phyloP scores from a whole-genome alignment of 1,140 invertebrate genomes.

The Periplaneta americana region DNA sequence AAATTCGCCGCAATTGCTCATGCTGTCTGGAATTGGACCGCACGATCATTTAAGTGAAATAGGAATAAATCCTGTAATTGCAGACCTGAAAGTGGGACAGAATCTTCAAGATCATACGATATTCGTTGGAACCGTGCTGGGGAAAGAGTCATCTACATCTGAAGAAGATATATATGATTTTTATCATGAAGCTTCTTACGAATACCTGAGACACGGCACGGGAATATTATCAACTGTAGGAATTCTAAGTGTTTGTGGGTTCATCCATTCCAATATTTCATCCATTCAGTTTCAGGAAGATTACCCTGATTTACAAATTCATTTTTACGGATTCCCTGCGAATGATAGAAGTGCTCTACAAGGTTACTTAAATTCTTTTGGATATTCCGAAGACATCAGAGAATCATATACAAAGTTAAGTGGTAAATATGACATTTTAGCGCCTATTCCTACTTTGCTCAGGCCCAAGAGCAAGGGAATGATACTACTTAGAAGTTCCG shows the following conservation, averaged over 20 bases:
- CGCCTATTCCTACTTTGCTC: conserved; percentile 27
- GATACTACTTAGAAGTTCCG: conserved; percentile 29
- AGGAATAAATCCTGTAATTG: conserved; percentile 8
- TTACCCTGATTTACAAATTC: conserved; percentile 46
- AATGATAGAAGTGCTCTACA: background rate
- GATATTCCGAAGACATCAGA: background rate
- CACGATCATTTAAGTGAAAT: conserved; percentile 29
- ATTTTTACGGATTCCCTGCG: conserved; percentile 35
- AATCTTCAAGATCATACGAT: conserved; percentile 14
- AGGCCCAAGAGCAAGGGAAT: conserved; percentile 36
- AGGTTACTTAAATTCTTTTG: background rate
- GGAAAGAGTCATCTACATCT: conserved; percentile 8
- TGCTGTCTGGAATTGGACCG: conserved; percentile 42
- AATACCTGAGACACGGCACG: conserved; percentile 14
- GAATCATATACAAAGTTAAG: conserved; percentile 17
- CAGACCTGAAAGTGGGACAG: conserved; percentile 11
- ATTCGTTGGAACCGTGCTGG: background rate
- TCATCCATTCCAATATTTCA: conserved; percentile 10
- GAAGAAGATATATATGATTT: background rate
- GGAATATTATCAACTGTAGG: conserved; percentile 12
- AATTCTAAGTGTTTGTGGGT: background rate
- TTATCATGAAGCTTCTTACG: background rate
- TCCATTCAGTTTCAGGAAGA: conserved; percentile 25
- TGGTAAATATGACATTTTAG: conserved; percentile 28
- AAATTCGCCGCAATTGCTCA: conserved; percentile 33